These are phyloP conservation scores for Craseonycteris thonglongyai DNA, from an alignment of 2,113 vertebrate species.

Conservation along the genomic window DNA sequence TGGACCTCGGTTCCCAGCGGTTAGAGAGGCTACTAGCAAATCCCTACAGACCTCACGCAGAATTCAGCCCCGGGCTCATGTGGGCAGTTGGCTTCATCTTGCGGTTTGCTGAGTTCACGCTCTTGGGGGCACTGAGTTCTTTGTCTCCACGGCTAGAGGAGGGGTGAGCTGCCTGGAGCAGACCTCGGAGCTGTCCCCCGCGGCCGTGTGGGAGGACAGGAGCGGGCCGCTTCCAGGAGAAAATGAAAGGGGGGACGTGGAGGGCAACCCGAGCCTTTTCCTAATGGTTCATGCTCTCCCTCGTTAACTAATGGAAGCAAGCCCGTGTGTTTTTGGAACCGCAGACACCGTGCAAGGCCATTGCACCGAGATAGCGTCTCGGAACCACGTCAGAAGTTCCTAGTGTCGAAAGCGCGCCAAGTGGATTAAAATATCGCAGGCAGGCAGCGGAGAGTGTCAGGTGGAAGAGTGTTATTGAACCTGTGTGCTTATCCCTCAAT, in stretches of 20 bases:
- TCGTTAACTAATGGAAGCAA: slow-evolving; percentile 77
- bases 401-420: slow-evolving; percentile 64
- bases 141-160: slow-evolving; percentile 68
- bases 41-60: background rate
- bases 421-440: slow-evolving; percentile 74
- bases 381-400: slow-evolving; percentile 74
- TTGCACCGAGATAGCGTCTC: slow-evolving; percentile 66
- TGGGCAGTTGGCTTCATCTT: slow-evolving; percentile 61
- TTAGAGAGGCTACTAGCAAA: slow-evolving; percentile 14
- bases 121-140: slow-evolving; percentile 70
- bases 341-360: slow-evolving; percentile 63
- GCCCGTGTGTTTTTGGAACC: slow-evolving; percentile 74
- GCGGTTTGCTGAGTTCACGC: slow-evolving; percentile 70
- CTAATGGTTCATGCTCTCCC: slow-evolving; percentile 73
- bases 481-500: slow-evolving; percentile 76
- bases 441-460: slow-evolving; percentile 52
- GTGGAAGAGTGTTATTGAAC: slow-evolving; percentile 70
- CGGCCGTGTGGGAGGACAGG: slow-evolving; percentile 69
- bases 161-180: slow-evolving; percentile 56
- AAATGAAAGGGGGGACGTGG: slow-evolving; percentile 14
- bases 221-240: slow-evolving; percentile 58
- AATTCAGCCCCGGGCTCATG: no score
- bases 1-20: background rate
- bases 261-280: slow-evolving; percentile 38
- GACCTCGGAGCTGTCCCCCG: slow-evolving; percentile 45